A percentile compares a stretch with the other conserved stretches of the same genome.
These are phyloP conservation scores for Polypterus bichir DNA, from an alignment of 2,113 vertebrate genomes.

Conservation along the genomic window DNA sequence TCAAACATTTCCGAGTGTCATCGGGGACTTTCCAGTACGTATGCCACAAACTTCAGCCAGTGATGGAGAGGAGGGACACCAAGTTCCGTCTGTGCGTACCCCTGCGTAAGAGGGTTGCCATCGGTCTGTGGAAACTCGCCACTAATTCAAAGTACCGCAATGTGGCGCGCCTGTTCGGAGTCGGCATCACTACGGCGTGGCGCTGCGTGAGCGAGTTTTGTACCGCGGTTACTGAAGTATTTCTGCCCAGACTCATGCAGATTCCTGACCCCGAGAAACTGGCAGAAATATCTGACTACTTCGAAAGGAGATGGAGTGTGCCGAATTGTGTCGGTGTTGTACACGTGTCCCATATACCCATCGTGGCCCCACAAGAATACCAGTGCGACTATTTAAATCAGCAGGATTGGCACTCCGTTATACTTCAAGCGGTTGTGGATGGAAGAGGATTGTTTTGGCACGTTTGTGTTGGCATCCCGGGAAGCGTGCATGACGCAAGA, in stretches of 20 bases:
- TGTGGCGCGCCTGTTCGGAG: too few species aligned
- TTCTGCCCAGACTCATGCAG: not conserved
- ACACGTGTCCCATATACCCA: slow-evolving; percentile 1
- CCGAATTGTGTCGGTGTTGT: not conserved
- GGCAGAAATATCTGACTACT: not conserved
- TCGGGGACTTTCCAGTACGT: too few species aligned
- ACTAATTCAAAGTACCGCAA: too few species aligned
- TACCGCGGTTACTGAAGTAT: too few species aligned
- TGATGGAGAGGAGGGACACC: too few species aligned
- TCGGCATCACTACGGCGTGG: too few species aligned
- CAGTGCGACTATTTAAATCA: slow-evolving; percentile 1
- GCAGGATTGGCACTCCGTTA: slow-evolving; percentile 11
- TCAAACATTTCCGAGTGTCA: too few species aligned
- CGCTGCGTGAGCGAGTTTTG: too few species aligned
- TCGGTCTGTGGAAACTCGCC: too few species aligned
- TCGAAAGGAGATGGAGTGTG: not conserved
- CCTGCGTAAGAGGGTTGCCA: too few species aligned
- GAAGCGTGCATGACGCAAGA: slow-evolving; percentile 9
- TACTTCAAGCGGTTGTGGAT: slow-evolving; percentile 10
- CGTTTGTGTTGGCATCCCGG: slow-evolving; percentile 3
- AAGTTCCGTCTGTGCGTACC: too few species aligned
- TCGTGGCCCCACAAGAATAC: slow-evolving; percentile 2
- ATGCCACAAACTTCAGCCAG: too few species aligned
- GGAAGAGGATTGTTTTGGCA: not conserved
- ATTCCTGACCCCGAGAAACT: not conserved